phyloP scores from a whole-genome alignment of 2,888 invertebrate species.

The Pollenia griseotomentosa region DNA sequence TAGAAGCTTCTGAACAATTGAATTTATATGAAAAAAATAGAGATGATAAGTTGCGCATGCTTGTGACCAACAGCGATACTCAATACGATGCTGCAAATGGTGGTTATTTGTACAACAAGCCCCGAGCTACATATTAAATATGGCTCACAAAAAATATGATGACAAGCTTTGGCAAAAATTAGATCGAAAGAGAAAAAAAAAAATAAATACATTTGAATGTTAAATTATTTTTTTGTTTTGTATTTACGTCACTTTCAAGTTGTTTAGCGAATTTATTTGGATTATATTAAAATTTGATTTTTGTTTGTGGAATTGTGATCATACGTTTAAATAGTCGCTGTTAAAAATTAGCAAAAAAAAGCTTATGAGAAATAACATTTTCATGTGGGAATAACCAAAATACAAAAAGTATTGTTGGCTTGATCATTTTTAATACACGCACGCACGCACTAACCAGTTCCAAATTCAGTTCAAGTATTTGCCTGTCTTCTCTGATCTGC shows the following conservation, averaged over 20 bases:
- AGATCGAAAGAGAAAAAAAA: conserved; percentile 6
- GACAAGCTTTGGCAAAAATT: conserved; percentile 30
- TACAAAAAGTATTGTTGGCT: conserved; percentile 6
- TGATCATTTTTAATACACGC: conserved; percentile 23
- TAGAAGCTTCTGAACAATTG: conserved; percentile 11
- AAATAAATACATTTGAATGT: conserved; percentile 27
- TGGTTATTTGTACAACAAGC: conserved; percentile 64
- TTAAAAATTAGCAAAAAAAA: neutral
- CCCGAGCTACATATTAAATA: conserved; percentile 43
- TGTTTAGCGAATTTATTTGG: conserved; percentile 32
- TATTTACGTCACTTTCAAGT: neutral
- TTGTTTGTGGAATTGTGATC: neutral
- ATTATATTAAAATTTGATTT: neutral
- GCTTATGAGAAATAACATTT: neutral
- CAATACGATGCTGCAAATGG: conserved; percentile 57
- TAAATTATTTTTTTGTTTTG: neutral
- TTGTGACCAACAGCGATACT: conserved; percentile 31
- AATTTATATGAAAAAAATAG: conserved; percentile 25
- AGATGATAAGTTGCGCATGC: conserved; percentile 32
- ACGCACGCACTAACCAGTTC: neutral
- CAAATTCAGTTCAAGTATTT: conserved; percentile 19
- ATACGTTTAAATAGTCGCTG: no score
- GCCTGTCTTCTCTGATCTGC: neutral
- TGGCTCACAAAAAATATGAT: neutral
- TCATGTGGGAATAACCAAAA: neutral